A percentile compares a stretch with the other conserved stretches of the same genome.
Conservation (phyloP, 2,113 vertebrate genomes). For the Macaca mulatta region DNA sequence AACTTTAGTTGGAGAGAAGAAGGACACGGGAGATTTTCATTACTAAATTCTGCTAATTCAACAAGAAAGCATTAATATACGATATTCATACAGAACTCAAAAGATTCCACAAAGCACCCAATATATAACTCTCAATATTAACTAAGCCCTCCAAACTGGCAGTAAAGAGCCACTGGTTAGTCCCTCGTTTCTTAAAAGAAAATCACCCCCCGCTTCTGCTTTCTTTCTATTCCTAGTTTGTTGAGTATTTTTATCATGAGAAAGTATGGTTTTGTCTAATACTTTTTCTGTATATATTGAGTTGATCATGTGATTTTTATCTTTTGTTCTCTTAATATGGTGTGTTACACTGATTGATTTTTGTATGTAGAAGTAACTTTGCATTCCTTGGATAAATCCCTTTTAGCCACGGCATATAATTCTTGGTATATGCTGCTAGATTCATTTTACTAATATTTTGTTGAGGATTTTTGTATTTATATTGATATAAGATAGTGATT, state of each 20-base stretch:
- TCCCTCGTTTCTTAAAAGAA: background rate
- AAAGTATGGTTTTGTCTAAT: background rate
- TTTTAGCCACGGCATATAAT: background rate
- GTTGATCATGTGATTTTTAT: background rate
- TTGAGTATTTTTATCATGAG: background rate
- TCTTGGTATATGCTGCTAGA: background rate
- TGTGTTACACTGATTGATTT: background rate
- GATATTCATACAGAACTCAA: background rate
- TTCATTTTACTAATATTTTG: background rate
- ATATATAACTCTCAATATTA: background rate
- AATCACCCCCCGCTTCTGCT: background rate
- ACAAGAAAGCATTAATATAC: background rate
- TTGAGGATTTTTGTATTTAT: background rate
- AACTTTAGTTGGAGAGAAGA: background rate
- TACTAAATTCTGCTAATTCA: conserved; percentile 28
- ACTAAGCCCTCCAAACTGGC: background rate
- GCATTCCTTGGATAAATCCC: background rate
- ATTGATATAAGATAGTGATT: background rate
- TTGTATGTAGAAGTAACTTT: background rate
- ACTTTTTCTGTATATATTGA: background rate
- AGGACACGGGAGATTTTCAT: background rate
- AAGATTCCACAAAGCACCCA: conserved; percentile 9
- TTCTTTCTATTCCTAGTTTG: background rate
- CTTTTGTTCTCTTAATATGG: background rate
- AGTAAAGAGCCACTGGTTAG: background rate